phyloP scores from a whole-genome alignment of 2,113 vertebrate genomes.

The Abramis brama region DNA sequence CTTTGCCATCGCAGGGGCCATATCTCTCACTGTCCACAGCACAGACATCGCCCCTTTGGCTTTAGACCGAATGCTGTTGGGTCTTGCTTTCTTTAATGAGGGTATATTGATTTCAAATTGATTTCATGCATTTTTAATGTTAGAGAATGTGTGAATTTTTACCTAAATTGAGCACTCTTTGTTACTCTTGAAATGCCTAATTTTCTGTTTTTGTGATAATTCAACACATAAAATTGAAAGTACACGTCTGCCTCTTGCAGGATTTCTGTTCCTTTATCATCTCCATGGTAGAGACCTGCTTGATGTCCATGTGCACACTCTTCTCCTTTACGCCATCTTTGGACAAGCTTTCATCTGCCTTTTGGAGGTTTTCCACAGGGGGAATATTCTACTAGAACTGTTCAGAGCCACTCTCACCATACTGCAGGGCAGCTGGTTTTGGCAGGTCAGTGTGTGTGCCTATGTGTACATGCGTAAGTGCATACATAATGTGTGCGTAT shows the following conservation, averaged over 20 bases:
- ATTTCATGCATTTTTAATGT: not conserved
- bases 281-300: slow-evolving; percentile 88
- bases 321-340: slow-evolving; percentile 82
- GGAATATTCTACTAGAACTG: slow-evolving; percentile 87
- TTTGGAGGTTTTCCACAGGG: slow-evolving; percentile 85
- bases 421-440: slow-evolving; percentile 94
- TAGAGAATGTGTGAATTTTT: not conserved
- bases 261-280: slow-evolving; percentile 92
- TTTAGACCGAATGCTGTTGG: slow-evolving; percentile 83
- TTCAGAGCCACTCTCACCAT: slow-evolving; percentile 82
- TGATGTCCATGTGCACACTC: slow-evolving; percentile 87
- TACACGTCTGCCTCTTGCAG: slow-evolving; percentile 66
- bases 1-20: slow-evolving; percentile 82
- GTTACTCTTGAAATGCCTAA: not conserved
- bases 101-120: slow-evolving; percentile 69
- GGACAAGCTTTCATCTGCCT: slow-evolving; percentile 78
- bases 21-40: slow-evolving; percentile 81
- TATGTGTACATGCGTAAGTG: slow-evolving; percentile 8
- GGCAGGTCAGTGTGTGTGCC: slow-evolving; percentile 82
- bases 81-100: slow-evolving; percentile 89
- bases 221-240: not conserved
- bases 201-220: not conserved
- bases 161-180: not conserved
- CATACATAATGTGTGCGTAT: not conserved
- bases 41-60: slow-evolving; percentile 79